These are phyloP conservation scores for Erethizon dorsatum DNA, from an alignment of 2,797 vertebrate species.

Conservation along the genomic window DNA sequence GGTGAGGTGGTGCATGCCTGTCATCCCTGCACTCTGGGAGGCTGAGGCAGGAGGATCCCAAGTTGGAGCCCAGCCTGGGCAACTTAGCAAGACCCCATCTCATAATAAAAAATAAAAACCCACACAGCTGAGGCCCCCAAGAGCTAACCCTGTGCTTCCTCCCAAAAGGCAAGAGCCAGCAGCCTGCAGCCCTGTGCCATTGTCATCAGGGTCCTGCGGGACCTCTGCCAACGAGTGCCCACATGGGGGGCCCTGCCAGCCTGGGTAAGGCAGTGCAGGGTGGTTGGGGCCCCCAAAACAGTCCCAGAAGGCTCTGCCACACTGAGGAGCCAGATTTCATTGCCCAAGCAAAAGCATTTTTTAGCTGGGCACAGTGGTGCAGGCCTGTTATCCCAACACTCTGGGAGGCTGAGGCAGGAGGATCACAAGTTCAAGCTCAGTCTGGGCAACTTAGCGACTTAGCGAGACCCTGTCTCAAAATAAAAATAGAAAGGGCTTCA, in stretches of 20 bases:
- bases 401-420: not conserved
- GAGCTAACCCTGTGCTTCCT: not conserved
- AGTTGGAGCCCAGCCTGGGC: not conserved
- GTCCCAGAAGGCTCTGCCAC: not conserved
- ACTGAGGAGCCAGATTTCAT: not conserved
- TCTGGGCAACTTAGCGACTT: not conserved
- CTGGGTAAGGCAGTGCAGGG: constrained; percentile 89
- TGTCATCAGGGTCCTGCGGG: constrained; percentile 92
- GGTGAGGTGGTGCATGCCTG: not conserved
- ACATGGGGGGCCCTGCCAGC: constrained; percentile 93
- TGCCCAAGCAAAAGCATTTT: not conserved
- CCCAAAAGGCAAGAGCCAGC: constrained; percentile 92
- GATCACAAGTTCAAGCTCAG: not conserved
- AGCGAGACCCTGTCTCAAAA: not conserved
- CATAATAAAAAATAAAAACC: not conserved
- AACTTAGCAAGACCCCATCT: not conserved
- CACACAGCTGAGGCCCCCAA: not conserved
- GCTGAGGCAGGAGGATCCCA: not conserved
- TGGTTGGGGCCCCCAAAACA: too few relatives aligned
- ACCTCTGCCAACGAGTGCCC: constrained; percentile 93
- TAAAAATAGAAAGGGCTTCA: not conserved
- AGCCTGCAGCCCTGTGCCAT: constrained; percentile 94
- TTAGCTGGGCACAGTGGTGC: not conserved
- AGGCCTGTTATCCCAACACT: not conserved
- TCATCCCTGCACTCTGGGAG: not conserved